Base-by-base conservation (phyloP, 1,140 invertebrate genomes). In the Plutomurus gul region DNA sequence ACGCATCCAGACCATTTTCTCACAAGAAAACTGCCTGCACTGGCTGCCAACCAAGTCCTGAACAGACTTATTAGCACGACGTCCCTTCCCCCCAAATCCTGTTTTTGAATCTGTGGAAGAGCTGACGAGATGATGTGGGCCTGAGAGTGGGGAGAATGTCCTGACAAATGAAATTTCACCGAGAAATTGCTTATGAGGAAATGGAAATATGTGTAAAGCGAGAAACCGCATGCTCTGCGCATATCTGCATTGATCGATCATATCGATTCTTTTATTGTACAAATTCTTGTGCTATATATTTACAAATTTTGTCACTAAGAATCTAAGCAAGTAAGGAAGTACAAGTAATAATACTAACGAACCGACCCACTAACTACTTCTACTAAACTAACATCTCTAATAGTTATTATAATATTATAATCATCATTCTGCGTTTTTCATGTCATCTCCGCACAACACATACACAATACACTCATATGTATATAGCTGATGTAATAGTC, bases 211-310 rank as follows among this genome's bases (percentile, higher is more conserved):
- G n/a, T 10, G n/a, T n/a, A 65, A n/a, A 36, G n/a, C n/a, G n/a
- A 4, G 13, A 56, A 5, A 16, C 30, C 25, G 30, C 13, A 4
- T 27, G 25, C 56, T 65, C 30, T 65, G 56, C 56, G 56, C 56
- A 65, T 65, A 65, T 65, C 56, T 65, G 56, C 56, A 65, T 27
- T 27, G 56, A 65, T 65, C 56, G 56, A 65, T 65, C 13, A 5
- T 13, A 65, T 65, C 56, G 56, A 65, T 65, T 65, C 46, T 65
- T 43, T 65, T 65, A 65, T 65, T 65, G 56, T 65, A 65, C 56
- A 65, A 65, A 65, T 4, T 65, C 46, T 49, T 49, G 46, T 33
- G 56, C 30, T 65, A 65, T 65, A 65, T 27, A 65, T 65, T 65
- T 65, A 65, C 56, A 65, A 30, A 13, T 27, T 27, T 43, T 22